Evolutionary conservation across 2,113 vertebrate species (phyloP), one percentile per base, ranked within the genome.

Genomic region (Passer montanus): DNA sequence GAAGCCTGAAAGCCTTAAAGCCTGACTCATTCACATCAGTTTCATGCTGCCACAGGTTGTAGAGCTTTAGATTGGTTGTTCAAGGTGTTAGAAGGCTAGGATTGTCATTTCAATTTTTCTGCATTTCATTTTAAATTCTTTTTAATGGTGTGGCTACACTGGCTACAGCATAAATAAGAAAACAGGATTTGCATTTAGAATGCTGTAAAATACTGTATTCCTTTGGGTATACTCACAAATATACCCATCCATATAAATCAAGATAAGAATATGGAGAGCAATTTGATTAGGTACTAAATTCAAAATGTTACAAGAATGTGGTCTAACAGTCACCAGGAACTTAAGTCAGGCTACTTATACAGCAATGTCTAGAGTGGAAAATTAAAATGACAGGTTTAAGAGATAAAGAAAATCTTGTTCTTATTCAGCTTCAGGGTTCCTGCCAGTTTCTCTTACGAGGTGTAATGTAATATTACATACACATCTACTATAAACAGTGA

Each of bases 351-450:
- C 63, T 94, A 63, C 93, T 92, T 96, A 89, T 89, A 72, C 7
- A 28, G 72, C 72, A 83, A 76, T 91, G 73, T 96, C 69, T 97
- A 77, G 85, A 95, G 95, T 97, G 87, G 95, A 97, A 97, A 98
- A 98, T 98, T 98, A 97, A 98, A 98, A 97, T 94, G 97, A 97
- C 98, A 97, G 87, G 44, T 98, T 98, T 97, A 98, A 97, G 95
- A 98, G 97, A 98, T 97, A 97, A 97, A 97, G 94, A 89, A 76
- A 96, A 96, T 97, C 93, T 96, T 97, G 60, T 74, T 96, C n/a
- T 75, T 96, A 95, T 94, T 97, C 97, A 95, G 91, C 96, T 97
- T 96, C 87, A 96, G 94, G 93, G 89, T 92, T 96, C 90, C 76
- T 95, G 84, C 88, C 96, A 97, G 96, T 97, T 97, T 97, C 90